These are phyloP conservation scores for Dolichopus griseipennis DNA, from an alignment of 2,888 invertebrate species.

Conservation along the genomic window DNA sequence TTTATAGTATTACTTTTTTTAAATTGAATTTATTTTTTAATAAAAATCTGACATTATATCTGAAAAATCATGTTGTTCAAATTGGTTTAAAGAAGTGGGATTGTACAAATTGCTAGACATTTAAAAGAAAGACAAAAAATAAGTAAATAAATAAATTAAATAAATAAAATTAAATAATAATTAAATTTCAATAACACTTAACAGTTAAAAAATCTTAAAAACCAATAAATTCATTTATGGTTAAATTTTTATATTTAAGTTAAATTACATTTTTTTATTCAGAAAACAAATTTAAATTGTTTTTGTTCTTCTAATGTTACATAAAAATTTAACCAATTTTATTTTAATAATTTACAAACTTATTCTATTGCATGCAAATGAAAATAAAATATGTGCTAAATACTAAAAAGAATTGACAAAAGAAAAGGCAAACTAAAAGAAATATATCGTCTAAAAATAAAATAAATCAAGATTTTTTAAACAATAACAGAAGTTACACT, in stretches of 20 bases:
- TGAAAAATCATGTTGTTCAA: background rate
- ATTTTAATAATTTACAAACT: background rate
- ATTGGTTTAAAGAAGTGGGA: background rate
- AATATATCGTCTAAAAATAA: background rate
- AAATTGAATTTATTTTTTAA: background rate
- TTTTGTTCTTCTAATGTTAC: background rate
- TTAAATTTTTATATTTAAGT: background rate
- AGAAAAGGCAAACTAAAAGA: background rate
- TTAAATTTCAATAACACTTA: background rate
- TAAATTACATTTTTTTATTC: background rate
- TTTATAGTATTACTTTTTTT: background rate
- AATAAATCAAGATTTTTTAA: background rate
- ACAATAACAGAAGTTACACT: background rate
- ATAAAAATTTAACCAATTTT: background rate
- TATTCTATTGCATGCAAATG: background rate
- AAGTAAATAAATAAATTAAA: background rate
- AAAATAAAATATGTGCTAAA: background rate
- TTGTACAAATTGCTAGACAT: background rate
- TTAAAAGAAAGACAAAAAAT: background rate
- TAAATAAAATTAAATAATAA: constrained; percentile 3
- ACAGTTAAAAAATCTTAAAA: background rate
- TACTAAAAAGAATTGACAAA: background rate
- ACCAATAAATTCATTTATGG: background rate
- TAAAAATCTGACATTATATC: background rate
- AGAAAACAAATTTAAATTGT: background rate